These are phyloP conservation scores for Dipodomys spectabilis DNA, from an alignment of 2,113 vertebrate genomes.

Conservation along the genomic window DNA sequence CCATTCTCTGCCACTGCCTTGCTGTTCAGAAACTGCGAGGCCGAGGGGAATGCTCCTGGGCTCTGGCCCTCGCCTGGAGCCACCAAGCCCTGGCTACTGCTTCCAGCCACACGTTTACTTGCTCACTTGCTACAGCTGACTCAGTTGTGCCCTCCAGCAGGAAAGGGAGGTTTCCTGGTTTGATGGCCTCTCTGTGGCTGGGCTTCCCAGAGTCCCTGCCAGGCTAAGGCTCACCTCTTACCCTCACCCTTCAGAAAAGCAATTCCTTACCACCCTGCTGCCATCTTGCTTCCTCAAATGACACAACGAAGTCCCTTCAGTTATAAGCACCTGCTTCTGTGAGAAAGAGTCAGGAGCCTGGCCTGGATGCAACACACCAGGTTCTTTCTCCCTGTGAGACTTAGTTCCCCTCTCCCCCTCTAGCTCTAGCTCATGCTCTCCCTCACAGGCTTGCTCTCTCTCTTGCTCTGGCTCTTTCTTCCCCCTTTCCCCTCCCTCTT, in stretches of 20 bases:
- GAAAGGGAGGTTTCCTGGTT: not conserved
- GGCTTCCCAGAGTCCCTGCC: not conserved
- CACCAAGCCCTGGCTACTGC: no score
- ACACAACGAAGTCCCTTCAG: not conserved
- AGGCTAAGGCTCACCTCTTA: not conserved
- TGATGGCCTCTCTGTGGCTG: not conserved
- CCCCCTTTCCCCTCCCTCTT: no score
- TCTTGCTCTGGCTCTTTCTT: not conserved
- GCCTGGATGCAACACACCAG: not conserved
- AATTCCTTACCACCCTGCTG: not conserved
- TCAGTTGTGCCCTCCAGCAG: not conserved
- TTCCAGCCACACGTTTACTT: not conserved
- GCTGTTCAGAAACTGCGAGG: not conserved
- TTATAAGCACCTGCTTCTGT: not conserved
- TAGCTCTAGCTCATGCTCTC: no score
- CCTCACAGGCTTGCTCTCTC: no score
- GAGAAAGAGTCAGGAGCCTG: not conserved
- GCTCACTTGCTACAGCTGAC: not conserved
- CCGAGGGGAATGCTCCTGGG: not conserved
- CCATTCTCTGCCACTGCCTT: not conserved
- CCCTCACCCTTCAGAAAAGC: not conserved
- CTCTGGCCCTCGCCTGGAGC: not conserved
- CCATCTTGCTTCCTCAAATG: not conserved
- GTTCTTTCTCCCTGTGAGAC: not conserved
- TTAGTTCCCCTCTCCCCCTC: no score